A percentile compares a stretch with the other conserved stretches of the same genome.
phyloP scores from a whole-genome alignment of 2,888 invertebrate species.

The Platypus cylindrus region DNA sequence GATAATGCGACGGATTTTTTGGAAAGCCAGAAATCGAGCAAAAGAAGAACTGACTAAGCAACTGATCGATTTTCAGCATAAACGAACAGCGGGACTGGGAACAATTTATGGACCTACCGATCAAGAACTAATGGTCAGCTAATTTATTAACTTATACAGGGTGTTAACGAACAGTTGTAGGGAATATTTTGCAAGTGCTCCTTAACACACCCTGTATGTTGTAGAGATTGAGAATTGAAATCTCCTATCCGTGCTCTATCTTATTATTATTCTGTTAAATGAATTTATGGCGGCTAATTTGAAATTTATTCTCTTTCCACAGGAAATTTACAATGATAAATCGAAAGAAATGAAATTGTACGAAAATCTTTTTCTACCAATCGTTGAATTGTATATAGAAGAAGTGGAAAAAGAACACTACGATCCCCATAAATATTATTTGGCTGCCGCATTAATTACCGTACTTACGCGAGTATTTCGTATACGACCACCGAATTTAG shows the following conservation, averaged over 20 bases:
- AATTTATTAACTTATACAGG: no score
- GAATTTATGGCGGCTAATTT: no score
- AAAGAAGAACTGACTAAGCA: conserved; percentile 70
- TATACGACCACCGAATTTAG: conserved; percentile 45
- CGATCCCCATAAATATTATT: conserved; percentile 51
- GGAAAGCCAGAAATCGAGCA: conserved; percentile 74
- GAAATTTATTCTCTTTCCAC: no score
- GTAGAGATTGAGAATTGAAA: no score
- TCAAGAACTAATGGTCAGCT: conserved; percentile 44
- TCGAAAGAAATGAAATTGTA: conserved; percentile 58
- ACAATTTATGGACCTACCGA: conserved; percentile 83
- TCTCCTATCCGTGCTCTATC: no score
- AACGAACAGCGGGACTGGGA: conserved; percentile 72
- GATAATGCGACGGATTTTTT: conserved; percentile 75
- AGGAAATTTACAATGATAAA: conserved; percentile 59
- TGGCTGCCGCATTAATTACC: conserved; percentile 68
- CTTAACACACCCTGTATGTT: no score
- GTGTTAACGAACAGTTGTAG: no score
- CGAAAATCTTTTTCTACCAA: conserved; percentile 59
- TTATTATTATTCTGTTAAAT: no score
- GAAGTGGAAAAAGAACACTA: conserved; percentile 50
- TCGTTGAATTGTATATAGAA: conserved; percentile 53
- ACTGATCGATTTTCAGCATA: conserved; percentile 69
- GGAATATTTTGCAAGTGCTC: no score
- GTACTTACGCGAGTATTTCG: conserved; percentile 67